phyloP scores from a whole-genome alignment of 2,797 vertebrate species.

The Sebastes reedi region DNA sequence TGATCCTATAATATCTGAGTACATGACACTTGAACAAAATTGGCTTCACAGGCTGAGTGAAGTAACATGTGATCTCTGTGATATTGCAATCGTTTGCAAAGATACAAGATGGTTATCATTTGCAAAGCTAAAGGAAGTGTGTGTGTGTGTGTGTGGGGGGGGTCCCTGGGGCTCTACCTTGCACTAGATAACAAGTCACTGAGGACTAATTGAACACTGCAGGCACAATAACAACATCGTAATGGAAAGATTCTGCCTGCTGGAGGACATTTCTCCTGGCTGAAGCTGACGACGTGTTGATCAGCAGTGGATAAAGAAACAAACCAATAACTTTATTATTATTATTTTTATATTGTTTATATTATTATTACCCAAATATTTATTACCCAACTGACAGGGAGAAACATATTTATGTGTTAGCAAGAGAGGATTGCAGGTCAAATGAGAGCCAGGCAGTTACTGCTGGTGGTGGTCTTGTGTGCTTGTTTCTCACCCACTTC shows the following conservation, averaged over 20 bases:
- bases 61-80: background rate
- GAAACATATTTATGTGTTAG: background rate
- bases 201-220: background rate
- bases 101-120: background rate
- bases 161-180: background rate
- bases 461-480: background rate
- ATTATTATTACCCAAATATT: background rate
- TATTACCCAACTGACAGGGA: background rate
- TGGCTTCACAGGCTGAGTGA: background rate
- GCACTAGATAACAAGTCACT: background rate
- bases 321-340: background rate
- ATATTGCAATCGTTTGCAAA: background rate
- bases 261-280: background rate
- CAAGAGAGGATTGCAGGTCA: background rate
- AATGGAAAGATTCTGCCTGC: background rate
- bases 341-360: too few relatives aligned
- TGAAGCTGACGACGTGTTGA: background rate
- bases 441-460: background rate
- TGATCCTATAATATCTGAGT: background rate
- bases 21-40: background rate
- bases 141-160: too few relatives aligned
- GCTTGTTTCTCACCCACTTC: background rate
- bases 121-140: background rate
- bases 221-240: background rate
- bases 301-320: background rate